Evolutionary conservation across 2,797 vertebrate species (phyloP).

Genomic region (Anas acuta): DNA sequence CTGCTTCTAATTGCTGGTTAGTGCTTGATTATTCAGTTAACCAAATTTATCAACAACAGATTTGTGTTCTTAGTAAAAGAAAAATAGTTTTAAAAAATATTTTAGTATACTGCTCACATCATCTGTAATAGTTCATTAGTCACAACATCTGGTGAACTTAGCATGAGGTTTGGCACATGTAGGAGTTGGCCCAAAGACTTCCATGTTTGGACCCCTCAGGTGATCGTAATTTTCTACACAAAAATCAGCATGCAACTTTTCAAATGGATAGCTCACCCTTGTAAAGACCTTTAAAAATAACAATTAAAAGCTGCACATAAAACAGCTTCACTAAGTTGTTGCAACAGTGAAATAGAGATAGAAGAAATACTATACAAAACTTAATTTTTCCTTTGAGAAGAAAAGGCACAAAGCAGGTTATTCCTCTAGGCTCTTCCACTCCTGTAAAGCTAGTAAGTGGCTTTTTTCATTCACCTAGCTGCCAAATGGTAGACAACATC

Average conservation of each 20-base stretch:
- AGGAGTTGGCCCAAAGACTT: background rate
- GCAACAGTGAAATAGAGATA: accelerated
- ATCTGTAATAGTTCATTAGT: background rate
- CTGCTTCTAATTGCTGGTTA: background rate
- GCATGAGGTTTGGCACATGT: background rate
- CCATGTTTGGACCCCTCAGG: background rate
- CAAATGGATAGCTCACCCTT: background rate
- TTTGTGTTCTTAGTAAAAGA: background rate
- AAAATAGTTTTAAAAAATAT: background rate
- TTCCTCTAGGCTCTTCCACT: background rate
- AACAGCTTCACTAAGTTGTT: background rate
- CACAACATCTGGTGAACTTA: background rate
- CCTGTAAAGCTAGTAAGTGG: background rate
- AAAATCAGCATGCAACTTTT: background rate
- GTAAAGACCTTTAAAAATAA: background rate
- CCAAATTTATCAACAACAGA: background rate
- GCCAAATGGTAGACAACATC: background rate
- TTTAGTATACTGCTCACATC: background rate
- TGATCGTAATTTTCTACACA: background rate
- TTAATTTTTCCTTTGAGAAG: background rate
- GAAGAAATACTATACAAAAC: background rate
- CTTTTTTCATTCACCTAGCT: background rate
- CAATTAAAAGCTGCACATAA: background rate
- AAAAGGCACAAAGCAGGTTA: background rate
- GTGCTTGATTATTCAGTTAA: background rate